Percentiles rank a stretch among this genome's conserved stretches.
These are phyloP conservation scores for Micromesistius poutassou DNA, from an alignment of 2,797 vertebrate genomes.

Conservation along the genomic window DNA sequence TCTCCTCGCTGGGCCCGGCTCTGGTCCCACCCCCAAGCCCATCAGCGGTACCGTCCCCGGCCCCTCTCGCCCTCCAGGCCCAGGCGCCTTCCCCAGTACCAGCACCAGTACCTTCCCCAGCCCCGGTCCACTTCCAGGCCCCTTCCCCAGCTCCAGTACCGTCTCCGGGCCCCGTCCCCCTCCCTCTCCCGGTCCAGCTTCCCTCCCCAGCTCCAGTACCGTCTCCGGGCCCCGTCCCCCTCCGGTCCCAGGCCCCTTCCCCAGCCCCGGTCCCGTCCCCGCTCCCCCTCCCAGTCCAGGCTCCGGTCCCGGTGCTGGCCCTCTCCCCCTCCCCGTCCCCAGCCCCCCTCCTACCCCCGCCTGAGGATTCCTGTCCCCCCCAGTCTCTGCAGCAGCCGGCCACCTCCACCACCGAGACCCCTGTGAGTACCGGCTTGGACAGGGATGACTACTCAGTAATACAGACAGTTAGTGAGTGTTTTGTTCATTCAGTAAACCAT, in stretches of 20 bases:
- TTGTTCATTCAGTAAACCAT: too few relatives aligned
- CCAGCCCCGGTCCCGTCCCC: too few relatives aligned
- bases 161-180: too few relatives aligned
- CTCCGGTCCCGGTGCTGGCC: too few relatives aligned
- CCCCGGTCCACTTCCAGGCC: too few relatives aligned
- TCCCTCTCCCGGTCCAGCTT: too few relatives aligned
- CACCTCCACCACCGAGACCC: constrained; percentile 96
- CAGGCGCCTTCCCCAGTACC: constrained; percentile 42
- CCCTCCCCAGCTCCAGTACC: constrained; percentile 16
- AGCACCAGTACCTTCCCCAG: constrained; percentile 2
- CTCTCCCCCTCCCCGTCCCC: too few relatives aligned
- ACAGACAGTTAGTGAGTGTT: too few relatives aligned
- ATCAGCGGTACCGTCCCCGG: constrained; percentile 42
- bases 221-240: constrained; percentile 64
- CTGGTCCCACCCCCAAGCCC: constrained; percentile 23
- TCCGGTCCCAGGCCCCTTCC: constrained; percentile 43
- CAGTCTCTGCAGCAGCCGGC: constrained; percentile 93
- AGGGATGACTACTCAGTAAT: not conserved
- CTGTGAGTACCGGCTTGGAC: constrained; percentile 71
- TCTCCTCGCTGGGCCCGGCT: too few relatives aligned
- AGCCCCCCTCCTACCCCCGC: constrained; percentile 59
- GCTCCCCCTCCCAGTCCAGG: too few relatives aligned
- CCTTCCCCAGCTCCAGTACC: too few relatives aligned
- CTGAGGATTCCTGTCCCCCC: constrained; percentile 82
- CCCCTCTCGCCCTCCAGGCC: constrained; percentile 52